Percentiles rank a stretch among this genome's conserved stretches.
Conservation (phyloP, 2,797 vertebrate species). For the Oceanodroma leucorhoa region DNA sequence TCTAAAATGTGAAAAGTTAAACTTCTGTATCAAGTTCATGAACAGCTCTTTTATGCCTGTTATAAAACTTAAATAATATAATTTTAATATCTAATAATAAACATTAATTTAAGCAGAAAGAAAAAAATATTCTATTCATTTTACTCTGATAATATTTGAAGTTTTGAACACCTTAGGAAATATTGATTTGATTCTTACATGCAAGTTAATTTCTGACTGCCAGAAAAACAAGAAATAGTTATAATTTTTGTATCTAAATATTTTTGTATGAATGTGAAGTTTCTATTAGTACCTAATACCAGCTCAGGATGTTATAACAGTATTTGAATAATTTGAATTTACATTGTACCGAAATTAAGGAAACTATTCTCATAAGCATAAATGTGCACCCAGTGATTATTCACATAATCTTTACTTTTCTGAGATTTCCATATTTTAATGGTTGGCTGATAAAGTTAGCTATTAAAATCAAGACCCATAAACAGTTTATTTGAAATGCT, state of each 20-base stretch:
- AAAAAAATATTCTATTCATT: neutral
- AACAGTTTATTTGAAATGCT: accelerated
- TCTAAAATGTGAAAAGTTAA: neutral
- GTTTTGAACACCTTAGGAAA: neutral
- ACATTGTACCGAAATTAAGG: neutral
- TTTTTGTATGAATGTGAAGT: neutral
- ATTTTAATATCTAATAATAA: neutral
- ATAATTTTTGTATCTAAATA: neutral
- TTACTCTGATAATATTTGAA: neutral
- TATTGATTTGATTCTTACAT: neutral
- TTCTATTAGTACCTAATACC: neutral
- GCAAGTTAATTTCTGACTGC: neutral
- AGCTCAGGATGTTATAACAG: neutral
- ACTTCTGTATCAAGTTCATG: neutral
- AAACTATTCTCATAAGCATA: neutral
- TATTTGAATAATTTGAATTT: neutral
- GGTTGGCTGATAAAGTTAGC: neutral
- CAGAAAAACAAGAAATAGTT: neutral
- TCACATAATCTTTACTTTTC: neutral
- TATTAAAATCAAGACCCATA: neutral
- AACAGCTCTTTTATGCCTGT: neutral
- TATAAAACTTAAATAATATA: neutral
- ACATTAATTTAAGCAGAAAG: neutral
- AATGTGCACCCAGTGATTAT: neutral
- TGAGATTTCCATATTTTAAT: neutral